These are phyloP conservation scores for Ophion ventricosus DNA, from an alignment of 2,888 invertebrate species.

Conservation along the genomic window DNA sequence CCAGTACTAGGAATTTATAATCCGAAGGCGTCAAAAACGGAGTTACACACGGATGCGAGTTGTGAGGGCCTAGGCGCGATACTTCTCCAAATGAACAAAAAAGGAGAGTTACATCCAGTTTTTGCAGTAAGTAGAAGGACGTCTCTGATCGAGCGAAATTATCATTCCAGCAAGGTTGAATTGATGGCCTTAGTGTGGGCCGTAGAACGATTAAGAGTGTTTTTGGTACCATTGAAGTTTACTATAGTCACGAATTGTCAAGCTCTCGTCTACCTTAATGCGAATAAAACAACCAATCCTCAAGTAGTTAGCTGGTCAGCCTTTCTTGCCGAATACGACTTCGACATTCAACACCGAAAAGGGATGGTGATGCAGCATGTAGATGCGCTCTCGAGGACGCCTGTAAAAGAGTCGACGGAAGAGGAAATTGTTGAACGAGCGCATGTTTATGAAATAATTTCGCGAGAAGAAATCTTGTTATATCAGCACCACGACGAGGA, in stretches of 20 bases:
- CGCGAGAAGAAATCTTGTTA: constrained; percentile 15
- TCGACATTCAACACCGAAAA: constrained; percentile 67
- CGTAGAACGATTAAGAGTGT: constrained; percentile 43
- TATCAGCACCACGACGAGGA: constrained; percentile 9
- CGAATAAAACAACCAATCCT: constrained; percentile 30
- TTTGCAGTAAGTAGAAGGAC: constrained; percentile 32
- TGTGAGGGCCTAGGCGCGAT: constrained; percentile 30
- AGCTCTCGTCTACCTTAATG: constrained; percentile 28
- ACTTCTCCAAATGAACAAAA: constrained; percentile 9
- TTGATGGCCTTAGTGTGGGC: constrained; percentile 38
- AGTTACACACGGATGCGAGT: constrained; percentile 30
- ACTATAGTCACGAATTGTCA: constrained; percentile 69
- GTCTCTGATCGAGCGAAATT: constrained; percentile 12
- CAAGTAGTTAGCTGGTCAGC: constrained; percentile 28
- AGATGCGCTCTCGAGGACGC: constrained; percentile 66
- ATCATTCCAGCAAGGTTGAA: constrained; percentile 26
- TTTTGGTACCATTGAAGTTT: constrained; percentile 52
- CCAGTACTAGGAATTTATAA: constrained; percentile 49
- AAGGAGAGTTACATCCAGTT: constrained; percentile 19
- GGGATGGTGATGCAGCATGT: constrained; percentile 65
- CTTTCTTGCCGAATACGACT: constrained; percentile 49
- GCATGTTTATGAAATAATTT: constrained; percentile 49
- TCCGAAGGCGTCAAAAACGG: constrained; percentile 39
- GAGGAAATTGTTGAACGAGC: constrained; percentile 9
- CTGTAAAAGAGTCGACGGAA: constrained; percentile 50